phyloP scores from a whole-genome alignment of 2,113 vertebrate species.

The Tiliqua scincoides region DNA sequence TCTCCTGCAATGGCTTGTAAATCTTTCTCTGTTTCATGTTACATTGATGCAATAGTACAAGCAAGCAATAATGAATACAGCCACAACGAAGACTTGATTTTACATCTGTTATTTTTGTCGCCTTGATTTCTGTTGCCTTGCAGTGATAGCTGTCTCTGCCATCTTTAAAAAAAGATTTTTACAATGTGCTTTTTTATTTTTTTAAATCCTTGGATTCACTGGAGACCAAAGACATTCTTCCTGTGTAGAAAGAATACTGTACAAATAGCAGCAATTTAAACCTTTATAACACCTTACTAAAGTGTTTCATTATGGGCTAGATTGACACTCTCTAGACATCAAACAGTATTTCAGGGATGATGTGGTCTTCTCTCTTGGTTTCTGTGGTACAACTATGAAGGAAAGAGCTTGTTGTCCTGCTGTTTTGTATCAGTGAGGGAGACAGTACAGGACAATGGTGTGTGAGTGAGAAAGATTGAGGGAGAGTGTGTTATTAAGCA shows the following conservation, averaged over 20 bases:
- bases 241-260: background rate
- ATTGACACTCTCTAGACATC: conserved; percentile 12
- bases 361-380: background rate
- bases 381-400: background rate
- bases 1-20: background rate
- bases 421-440: background rate
- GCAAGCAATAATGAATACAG: background rate
- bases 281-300: conserved; percentile 15
- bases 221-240: conserved; percentile 3
- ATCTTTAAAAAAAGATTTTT: background rate
- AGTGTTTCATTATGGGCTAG: conserved; percentile 26
- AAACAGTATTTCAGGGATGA: background rate
- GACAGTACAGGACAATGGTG: background rate
- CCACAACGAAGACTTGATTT: background rate
- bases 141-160: background rate
- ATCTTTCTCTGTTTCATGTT: background rate
- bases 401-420: background rate
- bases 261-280: conserved; percentile 1
- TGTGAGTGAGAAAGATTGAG: background rate
- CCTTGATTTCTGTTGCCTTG: conserved; percentile 36
- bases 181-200: background rate
- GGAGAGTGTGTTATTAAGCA: background rate
- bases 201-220: conserved; percentile 16
- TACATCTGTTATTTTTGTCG: background rate
- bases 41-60: background rate